A percentile compares a stretch with the other conserved stretches of the same genome.
phyloP scores from a whole-genome alignment of 2,888 invertebrate genomes.

The Agonopterix alstromeriana region DNA sequence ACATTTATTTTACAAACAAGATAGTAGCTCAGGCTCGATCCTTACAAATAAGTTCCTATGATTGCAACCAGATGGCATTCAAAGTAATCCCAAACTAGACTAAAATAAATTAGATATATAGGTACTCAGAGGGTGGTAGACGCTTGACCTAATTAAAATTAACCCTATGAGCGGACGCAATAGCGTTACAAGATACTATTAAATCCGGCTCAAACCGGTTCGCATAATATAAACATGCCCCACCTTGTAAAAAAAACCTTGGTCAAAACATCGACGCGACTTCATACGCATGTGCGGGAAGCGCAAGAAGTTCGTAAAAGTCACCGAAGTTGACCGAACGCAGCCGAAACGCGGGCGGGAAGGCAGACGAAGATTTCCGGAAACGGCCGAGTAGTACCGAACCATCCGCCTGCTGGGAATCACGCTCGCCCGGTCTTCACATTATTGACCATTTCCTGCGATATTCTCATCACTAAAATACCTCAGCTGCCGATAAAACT shows the following conservation, averaged over 20 bases:
- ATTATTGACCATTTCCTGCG: slow-evolving; percentile 65
- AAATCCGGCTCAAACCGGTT: slow-evolving; percentile 6
- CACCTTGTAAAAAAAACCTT: slow-evolving; percentile 15
- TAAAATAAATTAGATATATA: too few species aligned
- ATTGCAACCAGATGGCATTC: too few species aligned
- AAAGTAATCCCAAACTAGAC: too few species aligned
- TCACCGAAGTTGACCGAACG: slow-evolving; percentile 12
- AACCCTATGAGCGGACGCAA: too few species aligned
- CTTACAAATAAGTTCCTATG: too few species aligned
- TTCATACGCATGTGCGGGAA: slow-evolving; percentile 46
- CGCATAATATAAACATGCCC: slow-evolving; percentile 6
- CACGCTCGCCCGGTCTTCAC: slow-evolving; percentile 50
- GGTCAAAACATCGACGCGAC: slow-evolving; percentile 32
- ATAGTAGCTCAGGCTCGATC: too few species aligned
- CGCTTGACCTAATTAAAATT: too few species aligned
- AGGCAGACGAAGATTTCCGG: slow-evolving; percentile 36
- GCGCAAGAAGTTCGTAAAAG: slow-evolving; percentile 35
- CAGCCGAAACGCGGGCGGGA: slow-evolving; percentile 10
- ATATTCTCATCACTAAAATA: slow-evolving; percentile 39
- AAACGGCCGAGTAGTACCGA: slow-evolving; percentile 65
- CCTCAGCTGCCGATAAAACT: slow-evolving; percentile 37
- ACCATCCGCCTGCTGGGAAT: slow-evolving; percentile 39
- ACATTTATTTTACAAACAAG: too few species aligned
- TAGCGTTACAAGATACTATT: not conserved
- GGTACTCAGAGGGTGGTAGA: too few species aligned